Percentiles rank a stretch among this genome's conserved stretches.
phyloP scores from a whole-genome alignment of 2,797 vertebrate genomes.

The Scleropages formosus region DNA sequence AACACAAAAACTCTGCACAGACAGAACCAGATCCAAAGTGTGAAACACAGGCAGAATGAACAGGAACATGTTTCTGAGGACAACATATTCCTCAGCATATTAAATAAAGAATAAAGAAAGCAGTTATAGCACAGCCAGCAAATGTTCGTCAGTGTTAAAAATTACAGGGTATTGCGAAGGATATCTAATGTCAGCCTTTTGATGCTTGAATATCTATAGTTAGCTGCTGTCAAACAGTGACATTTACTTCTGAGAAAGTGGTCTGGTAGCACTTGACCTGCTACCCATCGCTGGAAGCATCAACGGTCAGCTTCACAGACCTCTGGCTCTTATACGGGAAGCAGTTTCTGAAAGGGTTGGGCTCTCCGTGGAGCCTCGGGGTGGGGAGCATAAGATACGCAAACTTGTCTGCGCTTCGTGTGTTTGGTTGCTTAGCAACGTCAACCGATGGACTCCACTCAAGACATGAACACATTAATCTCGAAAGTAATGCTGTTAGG shows the following conservation, averaged over 20 bases:
- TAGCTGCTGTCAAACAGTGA: background rate
- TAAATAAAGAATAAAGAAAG: background rate
- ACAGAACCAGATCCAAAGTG: background rate
- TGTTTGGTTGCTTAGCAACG: constrained; percentile 31
- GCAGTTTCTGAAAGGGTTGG: background rate
- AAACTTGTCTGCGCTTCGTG: constrained; percentile 15
- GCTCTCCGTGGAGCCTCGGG: background rate
- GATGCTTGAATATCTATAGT: background rate
- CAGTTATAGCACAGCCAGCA: background rate
- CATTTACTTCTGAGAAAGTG: constrained; percentile 16
- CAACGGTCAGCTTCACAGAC: constrained; percentile 1
- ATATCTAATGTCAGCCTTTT: background rate
- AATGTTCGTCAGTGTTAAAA: constrained; percentile 2
- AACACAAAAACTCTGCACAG: no score
- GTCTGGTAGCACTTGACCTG: constrained; percentile 21
- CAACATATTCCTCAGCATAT: background rate
- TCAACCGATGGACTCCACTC: background rate
- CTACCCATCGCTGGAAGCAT: background rate
- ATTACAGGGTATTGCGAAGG: background rate
- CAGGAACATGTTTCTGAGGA: background rate
- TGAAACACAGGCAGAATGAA: background rate
- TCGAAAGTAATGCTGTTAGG: background rate
- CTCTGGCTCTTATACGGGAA: constrained; percentile 18
- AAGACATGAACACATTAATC: constrained; percentile 24
- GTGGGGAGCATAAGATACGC: background rate